A percentile compares a stretch with the other conserved stretches of the same genome.
Evolutionary conservation across 2,797 vertebrate genomes (phyloP).

Genomic region (Coreius guichenoti): DNA sequence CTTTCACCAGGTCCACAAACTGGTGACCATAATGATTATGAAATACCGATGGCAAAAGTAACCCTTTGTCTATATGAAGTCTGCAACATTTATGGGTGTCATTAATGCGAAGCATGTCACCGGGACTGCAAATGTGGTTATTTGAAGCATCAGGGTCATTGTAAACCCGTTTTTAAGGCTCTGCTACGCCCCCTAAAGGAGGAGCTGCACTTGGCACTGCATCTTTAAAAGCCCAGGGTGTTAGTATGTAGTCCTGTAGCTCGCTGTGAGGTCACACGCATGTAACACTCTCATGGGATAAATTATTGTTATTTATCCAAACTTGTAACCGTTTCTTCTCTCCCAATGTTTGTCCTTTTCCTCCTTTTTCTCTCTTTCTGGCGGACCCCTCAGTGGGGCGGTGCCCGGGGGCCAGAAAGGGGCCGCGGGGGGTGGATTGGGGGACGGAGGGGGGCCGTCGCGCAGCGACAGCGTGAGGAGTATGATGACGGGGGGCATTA

Average conservation of each 20-base stretch:
- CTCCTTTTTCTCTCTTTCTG: slow-evolving; percentile 74
- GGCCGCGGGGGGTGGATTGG: slow-evolving; percentile 86
- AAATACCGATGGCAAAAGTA: not conserved
- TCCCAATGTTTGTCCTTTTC: slow-evolving; percentile 64
- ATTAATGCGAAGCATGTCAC: slow-evolving; percentile 10
- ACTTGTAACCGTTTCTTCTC: slow-evolving; percentile 68
- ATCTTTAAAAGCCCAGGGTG: not conserved
- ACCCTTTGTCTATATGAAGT: not conserved
- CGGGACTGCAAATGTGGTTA: slow-evolving; percentile 4
- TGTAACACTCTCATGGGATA: slow-evolving; percentile 21
- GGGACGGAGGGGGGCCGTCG: slow-evolving; percentile 88
- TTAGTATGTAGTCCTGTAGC: not conserved
- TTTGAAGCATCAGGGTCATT: slow-evolving; percentile 2
- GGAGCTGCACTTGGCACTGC: slow-evolving; percentile 13
- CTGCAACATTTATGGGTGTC: slow-evolving; percentile 21
- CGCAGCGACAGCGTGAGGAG: slow-evolving; percentile 90
- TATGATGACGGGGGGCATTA: slow-evolving; percentile 83
- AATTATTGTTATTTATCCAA: slow-evolving; percentile 56
- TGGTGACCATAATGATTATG: not conserved
- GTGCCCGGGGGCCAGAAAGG: slow-evolving; percentile 89
- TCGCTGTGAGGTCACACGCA: slow-evolving; percentile 4
- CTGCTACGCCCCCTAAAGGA: slow-evolving; percentile 52
- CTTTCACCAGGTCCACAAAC: slow-evolving; percentile 58
- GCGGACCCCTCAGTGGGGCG: slow-evolving; percentile 84
- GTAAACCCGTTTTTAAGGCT: slow-evolving; percentile 14